phyloP scores from a whole-genome alignment of 2,888 invertebrate species.

The Cheiracanthium punctorium region DNA sequence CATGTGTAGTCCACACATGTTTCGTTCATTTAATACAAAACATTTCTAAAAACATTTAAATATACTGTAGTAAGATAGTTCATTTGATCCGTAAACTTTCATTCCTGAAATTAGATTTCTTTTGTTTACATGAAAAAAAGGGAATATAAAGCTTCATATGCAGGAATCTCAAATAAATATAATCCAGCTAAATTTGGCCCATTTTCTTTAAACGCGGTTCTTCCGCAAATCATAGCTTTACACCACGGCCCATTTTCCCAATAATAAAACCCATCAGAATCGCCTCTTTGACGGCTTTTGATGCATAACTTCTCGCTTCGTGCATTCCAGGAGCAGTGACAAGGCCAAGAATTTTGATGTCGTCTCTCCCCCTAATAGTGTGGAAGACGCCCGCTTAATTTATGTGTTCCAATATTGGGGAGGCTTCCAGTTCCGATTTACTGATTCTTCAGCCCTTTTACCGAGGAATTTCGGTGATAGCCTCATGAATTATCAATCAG shows the following conservation, averaged over 20 bases:
- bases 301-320: not conserved
- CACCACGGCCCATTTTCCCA: not conserved
- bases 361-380: not conserved
- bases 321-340: not conserved
- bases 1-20: too few relatives aligned
- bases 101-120: too few relatives aligned
- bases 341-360: conserved; percentile 17
- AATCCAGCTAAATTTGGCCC: too few relatives aligned
- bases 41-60: too few relatives aligned
- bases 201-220: too few relatives aligned
- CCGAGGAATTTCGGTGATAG: not conserved
- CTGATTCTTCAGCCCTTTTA: not conserved
- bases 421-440: not conserved
- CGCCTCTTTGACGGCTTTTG: not conserved
- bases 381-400: not conserved
- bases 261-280: not conserved
- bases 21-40: too few relatives aligned
- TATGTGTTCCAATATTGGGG: conserved; percentile 8
- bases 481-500: conserved; percentile 15
- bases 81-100: too few relatives aligned
- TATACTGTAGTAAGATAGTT: too few relatives aligned
- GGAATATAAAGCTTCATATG: too few relatives aligned
- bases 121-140: too few relatives aligned
- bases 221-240: not conserved
- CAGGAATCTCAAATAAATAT: too few relatives aligned